These are phyloP conservation scores for Tricholauxania praeusta DNA, from an alignment of 2,888 invertebrate species.

Conservation along the genomic window DNA sequence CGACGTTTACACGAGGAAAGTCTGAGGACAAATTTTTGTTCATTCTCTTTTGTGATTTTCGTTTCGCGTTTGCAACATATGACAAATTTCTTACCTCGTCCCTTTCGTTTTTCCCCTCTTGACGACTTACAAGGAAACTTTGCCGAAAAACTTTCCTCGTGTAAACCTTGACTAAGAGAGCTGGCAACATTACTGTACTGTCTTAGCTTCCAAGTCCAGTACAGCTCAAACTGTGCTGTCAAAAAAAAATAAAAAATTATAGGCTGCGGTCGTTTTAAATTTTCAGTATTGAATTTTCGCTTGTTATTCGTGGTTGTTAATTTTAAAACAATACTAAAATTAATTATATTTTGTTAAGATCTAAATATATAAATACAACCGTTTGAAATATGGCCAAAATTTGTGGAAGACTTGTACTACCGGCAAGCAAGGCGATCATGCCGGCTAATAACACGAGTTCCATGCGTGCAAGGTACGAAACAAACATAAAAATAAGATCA, in stretches of 20 bases:
- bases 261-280: background rate
- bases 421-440: constrained; percentile 50
- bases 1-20: no score
- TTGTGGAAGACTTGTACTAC: constrained; percentile 47
- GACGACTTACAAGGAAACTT: no score
- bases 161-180: no score
- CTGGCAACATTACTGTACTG: no score
- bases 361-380: background rate
- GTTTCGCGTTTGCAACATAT: no score
- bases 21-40: no score
- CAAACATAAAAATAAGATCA: constrained; percentile 18
- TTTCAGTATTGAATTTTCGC: background rate
- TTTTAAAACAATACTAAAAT: background rate
- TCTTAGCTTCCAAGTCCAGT: background rate
- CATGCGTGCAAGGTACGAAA: constrained; percentile 50
- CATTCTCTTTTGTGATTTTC: no score
- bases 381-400: constrained; percentile 50
- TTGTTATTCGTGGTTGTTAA: background rate
- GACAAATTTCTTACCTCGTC: no score
- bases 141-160: no score
- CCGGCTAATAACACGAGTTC: constrained; percentile 45
- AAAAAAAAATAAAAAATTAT: background rate
- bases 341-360: background rate
- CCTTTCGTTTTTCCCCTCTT: no score
- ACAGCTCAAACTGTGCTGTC: background rate